Base-by-base conservation (phyloP, 2,113 vertebrate genomes). In the Clarias macrocephalus region DNA sequence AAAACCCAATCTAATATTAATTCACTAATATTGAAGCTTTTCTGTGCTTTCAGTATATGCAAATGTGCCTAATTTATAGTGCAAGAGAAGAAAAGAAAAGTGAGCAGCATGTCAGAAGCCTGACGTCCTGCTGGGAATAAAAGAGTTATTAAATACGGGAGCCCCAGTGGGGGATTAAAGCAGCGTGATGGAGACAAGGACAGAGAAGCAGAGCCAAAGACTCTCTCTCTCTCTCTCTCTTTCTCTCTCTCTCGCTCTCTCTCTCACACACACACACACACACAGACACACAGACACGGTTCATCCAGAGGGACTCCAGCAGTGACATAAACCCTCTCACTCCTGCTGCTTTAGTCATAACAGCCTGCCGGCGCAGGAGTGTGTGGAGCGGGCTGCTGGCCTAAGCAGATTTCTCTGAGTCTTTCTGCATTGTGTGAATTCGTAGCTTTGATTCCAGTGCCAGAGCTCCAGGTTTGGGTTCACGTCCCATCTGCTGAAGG, bases 371-470 rank as follows among this genome's bases (percentile, higher is more conserved):
- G 79, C 79, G 3, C 37, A 18, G 76, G 19, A 68, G 68, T 60
- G 54, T 75, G 83, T 42, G 15, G 19, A 18, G 7, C 63, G 42
- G 84, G 75, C 63, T 56, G 28, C 28, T 19, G 3, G 85, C 63
- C 85, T 86, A 80, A 86, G 76, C 76, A 65, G 62, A 80, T 80
- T 66, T 80, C 85, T 59, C 42, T 5, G 30, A 56, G 75, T 57
- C 75, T 68, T 56, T 56, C 28, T 80, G 76, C 52, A 80, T 59
- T 80, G 85, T 86, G 52, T 80, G 85, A 33, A 52, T 86, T 16
- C 21, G 11, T 21, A 80, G 85, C 85, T 86, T 86, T 86, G 85
- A 86, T 86, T 86, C 80, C 52, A 13, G 85, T 80, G 85, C 63
- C 85, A 86, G 63, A 65, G 85, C 62, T 86, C 48, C 7, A 63